Evolutionary conservation across 2,888 invertebrate genomes (phyloP), one percentile per base, ranked within the genome.

Genomic region (Argyresthia albistria): DNA sequence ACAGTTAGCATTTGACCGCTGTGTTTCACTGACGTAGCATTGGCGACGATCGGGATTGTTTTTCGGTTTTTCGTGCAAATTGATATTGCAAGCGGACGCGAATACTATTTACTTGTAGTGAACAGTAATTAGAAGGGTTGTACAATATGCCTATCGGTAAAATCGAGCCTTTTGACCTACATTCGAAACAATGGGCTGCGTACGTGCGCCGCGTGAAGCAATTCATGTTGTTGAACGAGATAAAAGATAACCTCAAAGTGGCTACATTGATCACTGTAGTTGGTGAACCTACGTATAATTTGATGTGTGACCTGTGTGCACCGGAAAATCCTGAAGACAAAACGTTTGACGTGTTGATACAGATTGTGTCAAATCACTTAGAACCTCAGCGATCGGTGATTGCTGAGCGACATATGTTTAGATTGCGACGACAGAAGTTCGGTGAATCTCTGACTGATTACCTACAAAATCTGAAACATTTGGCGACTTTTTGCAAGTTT

Each of bases 381-480:
- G 49, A 53, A 45, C 49, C 53, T 25, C 37, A 50, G 16, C 43
- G 53, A 4, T 47, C 47, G 11, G 15, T 37, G 25, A 53, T 53
- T 12, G 53, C 53, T 8, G 53, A 53, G 16, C 53, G 53, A n/a
- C 53, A 53, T 45, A 45, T 53, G 11, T 53, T 49, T 25, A 25
- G 50, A 39, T 15, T 49, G 16, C 53, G 53, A 2, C 9, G 49
- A 14, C 51, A 54, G 49, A 47, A 48, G 43, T 15, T 36, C n/a
- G 54, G 54, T 37, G 54, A 54, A 48, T 8, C 51, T 2, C 43
- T 51, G 10, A 14, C 25, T 25, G 49, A 48, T 15, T 52, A 49
- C 55, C 62, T 65, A 46, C 57, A 75, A 71, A 68, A 67, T 35
- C 56, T 74, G 8, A 67, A 47, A 35, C 47, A 52, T 25, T n/a